Base-by-base conservation (phyloP, 2,797 vertebrate species). In the Falco rusticolus region DNA sequence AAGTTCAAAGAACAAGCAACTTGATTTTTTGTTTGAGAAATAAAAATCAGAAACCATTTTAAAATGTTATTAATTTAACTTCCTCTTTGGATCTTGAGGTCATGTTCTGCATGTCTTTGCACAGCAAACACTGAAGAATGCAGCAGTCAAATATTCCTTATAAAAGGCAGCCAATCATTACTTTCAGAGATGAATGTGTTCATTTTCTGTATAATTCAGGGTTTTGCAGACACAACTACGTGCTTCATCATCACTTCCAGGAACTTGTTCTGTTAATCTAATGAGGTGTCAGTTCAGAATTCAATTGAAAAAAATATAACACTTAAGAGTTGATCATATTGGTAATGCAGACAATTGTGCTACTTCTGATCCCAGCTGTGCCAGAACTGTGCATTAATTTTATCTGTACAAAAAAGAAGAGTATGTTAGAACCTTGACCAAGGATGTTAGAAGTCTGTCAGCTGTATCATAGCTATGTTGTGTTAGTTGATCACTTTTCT, bases 1-100 rank as follows among this genome's bases (percentile, higher is more conserved):
- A 97, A 97, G 96, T 97, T 94, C 84, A 95, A 92, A 95, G 79
- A 96, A 93, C 87, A 87, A 96, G 92, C 77, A 96, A 94, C 71
- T 93, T 87, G 68, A 78, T 83, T 94, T 96, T 96, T 97, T 97
- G 84, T 94, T 96, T 90, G 53, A 96, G 89, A 94, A 94, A 92
- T 60, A 93, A 90, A 97, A 97, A 89, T 94, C 77, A 93, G 81
- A 95, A 94, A 59, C 43, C 16, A 65, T 94, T 96, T 81, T 0
- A 89, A 96, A 96, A 94, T 93, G 56, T 96, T 96, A 89, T 94
- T 93, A 90, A 95, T 94, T 96, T 81, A 89, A 77, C 85, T 97
- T 97, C 95, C 91, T 90, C n/a, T 45, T 94, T 78, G 74, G 51
- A 85, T 89, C 71, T 85, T 85, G 82, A 68, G 91, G 93, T 92